A percentile compares a stretch with the other conserved stretches of the same genome.
phyloP scores from a whole-genome alignment of 1,140 invertebrate genomes.

The Drosophila teissieri region DNA sequence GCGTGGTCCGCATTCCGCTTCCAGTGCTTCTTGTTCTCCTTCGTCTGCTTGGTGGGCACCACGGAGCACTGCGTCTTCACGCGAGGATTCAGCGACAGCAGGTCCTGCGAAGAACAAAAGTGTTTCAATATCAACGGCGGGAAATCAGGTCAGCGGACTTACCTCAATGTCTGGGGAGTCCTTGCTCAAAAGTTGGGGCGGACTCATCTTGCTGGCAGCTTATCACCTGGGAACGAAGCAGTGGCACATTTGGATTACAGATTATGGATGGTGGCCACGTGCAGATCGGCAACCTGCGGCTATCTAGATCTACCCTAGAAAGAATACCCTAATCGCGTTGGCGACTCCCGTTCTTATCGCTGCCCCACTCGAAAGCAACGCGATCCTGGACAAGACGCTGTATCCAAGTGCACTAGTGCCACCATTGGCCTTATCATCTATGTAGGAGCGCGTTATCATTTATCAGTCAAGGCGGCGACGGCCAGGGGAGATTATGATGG shows the following conservation, averaged over 20 bases:
- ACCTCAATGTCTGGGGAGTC: conserved; percentile 90
- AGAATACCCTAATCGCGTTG: conserved; percentile 5
- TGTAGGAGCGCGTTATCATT: conserved; percentile 37
- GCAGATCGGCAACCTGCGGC: not conserved
- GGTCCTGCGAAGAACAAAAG: conserved; percentile 87
- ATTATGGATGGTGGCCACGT: conserved; percentile 6
- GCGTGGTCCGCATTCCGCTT: conserved; percentile 94
- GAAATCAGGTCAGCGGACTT: conserved; percentile 59
- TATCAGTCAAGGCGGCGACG: conserved; percentile 59
- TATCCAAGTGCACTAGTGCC: conserved; percentile 59
- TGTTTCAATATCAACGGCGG: not conserved
- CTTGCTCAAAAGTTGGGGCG: conserved; percentile 86
- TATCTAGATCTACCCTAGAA: no score
- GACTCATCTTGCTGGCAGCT: conserved; percentile 61
- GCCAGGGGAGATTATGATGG: conserved; percentile 19
- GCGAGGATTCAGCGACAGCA: conserved; percentile 94
- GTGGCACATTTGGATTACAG: not conserved
- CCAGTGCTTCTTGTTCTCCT: conserved; percentile 96
- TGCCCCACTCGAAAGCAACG: conserved; percentile 9
- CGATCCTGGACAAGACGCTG: conserved; percentile 36
- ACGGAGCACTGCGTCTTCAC: conserved; percentile 90
- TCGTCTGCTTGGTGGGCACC: conserved; percentile 92
- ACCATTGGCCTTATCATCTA: conserved; percentile 30
- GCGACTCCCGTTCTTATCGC: conserved; percentile 19
- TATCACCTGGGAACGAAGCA: not conserved